phyloP scores from a whole-genome alignment of 2,888 invertebrate genomes.

The Philonicus albiceps region DNA sequence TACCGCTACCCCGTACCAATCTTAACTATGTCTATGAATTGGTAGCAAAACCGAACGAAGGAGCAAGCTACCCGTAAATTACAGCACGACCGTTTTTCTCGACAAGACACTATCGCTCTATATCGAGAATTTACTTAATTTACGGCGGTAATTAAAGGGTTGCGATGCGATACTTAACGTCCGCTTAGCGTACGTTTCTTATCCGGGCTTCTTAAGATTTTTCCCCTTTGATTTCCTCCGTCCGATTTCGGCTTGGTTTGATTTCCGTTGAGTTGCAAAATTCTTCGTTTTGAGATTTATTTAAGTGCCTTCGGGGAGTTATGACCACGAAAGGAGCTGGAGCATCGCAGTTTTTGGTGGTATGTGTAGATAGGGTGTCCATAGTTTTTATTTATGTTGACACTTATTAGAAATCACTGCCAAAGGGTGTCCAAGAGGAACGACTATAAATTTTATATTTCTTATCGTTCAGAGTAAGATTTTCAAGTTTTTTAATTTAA shows the following conservation, averaged over 20 bases:
- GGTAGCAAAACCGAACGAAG: background rate
- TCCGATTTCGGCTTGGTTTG: background rate
- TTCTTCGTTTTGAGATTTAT: conserved; percentile 44
- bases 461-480: background rate
- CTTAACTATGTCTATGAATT: background rate
- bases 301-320: conserved; percentile 37
- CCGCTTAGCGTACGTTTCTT: conserved; percentile 48
- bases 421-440: background rate
- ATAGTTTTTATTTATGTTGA: background rate
- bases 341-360: background rate
- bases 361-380: background rate
- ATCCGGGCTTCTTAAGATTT: conserved; percentile 39
- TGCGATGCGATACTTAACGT: conserved; percentile 49
- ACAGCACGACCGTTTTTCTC: conserved; percentile 41
- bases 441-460: background rate
- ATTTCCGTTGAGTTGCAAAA: conserved; percentile 44
- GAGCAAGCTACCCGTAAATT: conserved; percentile 38
- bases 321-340: background rate
- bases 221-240: conserved; percentile 26
- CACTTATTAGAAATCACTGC: background rate
- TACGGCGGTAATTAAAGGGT: conserved; percentile 51
- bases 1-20: background rate
- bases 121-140: conserved; percentile 50
- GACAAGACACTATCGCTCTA: conserved; percentile 48
- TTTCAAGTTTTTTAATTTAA: background rate